Evolutionary conservation across 2,113 vertebrate genomes (phyloP).

Genomic region (Apus apus): DNA sequence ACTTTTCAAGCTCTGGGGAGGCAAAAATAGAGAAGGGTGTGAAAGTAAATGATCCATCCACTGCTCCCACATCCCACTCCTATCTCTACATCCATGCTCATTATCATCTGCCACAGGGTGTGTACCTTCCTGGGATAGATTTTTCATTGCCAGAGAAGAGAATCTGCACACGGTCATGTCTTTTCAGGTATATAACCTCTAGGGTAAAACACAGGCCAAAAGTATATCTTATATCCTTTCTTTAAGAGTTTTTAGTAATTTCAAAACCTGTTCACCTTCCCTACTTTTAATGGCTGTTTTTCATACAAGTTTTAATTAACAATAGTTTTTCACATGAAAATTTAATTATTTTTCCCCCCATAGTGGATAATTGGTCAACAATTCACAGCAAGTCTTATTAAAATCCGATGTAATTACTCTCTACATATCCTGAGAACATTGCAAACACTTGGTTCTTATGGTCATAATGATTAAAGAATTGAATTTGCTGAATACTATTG

Average conservation of each 20-base stretch:
- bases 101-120: neutral
- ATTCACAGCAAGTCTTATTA: conserved; percentile 61
- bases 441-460: conserved; percentile 51
- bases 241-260: neutral
- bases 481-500: conserved; percentile 54
- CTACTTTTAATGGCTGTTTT: conserved; percentile 39
- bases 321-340: conserved; percentile 54
- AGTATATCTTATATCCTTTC: neutral
- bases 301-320: conserved; percentile 56
- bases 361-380: conserved; percentile 64
- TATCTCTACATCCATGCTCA: neutral
- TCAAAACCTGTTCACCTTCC: neutral
- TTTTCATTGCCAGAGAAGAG: neutral
- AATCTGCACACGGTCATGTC: neutral
- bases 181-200: neutral
- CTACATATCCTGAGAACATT: conserved; percentile 30
- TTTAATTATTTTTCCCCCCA: conserved; percentile 52
- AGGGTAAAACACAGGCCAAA: neutral
- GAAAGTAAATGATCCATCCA: neutral
- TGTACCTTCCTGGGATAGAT: neutral
- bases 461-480: conserved; percentile 62
- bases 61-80: neutral
- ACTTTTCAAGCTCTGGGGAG: neutral
- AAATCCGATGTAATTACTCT: conserved; percentile 58
- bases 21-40: neutral